Percentiles rank a stretch among this genome's conserved stretches.
phyloP scores from a whole-genome alignment of 1,140 invertebrate species.

The Trialeurodes vaporariorum region DNA sequence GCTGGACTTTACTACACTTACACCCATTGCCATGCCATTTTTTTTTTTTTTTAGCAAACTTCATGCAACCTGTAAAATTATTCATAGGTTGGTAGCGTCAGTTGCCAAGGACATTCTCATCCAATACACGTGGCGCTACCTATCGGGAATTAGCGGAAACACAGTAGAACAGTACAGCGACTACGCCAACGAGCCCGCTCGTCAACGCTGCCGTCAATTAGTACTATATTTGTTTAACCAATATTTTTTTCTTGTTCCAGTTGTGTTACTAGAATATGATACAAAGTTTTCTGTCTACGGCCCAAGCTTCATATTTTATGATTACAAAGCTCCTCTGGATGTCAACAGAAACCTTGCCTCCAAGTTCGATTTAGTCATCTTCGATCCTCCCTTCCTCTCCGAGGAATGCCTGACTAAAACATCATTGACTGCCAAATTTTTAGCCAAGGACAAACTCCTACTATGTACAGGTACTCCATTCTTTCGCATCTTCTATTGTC shows the following conservation, averaged over 20 bases:
- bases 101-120: too few relatives aligned
- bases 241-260: conserved; percentile 39
- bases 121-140: too few relatives aligned
- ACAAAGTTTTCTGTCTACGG: conserved; percentile 64
- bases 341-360: conserved; percentile 47
- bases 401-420: conserved; percentile 85
- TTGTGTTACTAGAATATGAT: conserved; percentile 71
- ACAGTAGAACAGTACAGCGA: too few relatives aligned
- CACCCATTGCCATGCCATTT: too few relatives aligned
- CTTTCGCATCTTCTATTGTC: background rate
- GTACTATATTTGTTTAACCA: background rate
- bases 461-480: conserved; percentile 66
- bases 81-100: too few relatives aligned
- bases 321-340: conserved; percentile 70
- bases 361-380: conserved; percentile 73
- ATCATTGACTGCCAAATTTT: conserved; percentile 59
- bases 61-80: too few relatives aligned
- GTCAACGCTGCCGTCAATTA: background rate
- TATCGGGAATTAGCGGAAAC: too few relatives aligned
- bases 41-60: too few relatives aligned
- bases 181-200: too few relatives aligned
- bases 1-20: too few relatives aligned
- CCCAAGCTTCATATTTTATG: conserved; percentile 73
- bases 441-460: conserved; percentile 70
- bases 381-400: conserved; percentile 88